A percentile compares a stretch with the other conserved stretches of the same genome.
These are phyloP conservation scores for Bilobella aurantiaca DNA, from an alignment of 1,140 invertebrate species.

Conservation along the genomic window DNA sequence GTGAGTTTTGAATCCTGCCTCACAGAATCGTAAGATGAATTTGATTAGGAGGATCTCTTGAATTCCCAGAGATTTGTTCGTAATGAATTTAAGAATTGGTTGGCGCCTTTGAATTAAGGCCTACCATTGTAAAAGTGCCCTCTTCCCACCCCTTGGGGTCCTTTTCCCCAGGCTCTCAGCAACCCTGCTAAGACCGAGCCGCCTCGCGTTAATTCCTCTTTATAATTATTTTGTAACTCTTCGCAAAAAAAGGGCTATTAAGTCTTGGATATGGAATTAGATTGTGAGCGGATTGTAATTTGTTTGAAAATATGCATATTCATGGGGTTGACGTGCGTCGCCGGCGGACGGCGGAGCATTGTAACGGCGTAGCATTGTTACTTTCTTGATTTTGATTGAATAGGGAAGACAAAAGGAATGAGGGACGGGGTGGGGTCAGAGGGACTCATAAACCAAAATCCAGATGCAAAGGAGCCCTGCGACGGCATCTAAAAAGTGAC, in stretches of 20 bases:
- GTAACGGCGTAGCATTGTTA: background rate
- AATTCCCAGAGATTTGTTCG: no score
- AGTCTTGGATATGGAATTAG: background rate
- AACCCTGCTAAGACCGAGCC: no score
- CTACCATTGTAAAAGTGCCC: background rate
- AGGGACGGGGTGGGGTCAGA: background rate
- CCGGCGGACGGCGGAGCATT: background rate
- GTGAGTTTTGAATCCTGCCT: background rate
- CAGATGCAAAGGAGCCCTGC: background rate
- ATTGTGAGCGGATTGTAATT: background rate
- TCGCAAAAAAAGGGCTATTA: background rate
- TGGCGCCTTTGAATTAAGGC: background rate
- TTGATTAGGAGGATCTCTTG: background rate
- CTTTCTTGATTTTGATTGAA: no score
- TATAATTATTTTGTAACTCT: background rate
- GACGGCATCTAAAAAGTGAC: no score
- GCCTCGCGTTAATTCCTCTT: no score
- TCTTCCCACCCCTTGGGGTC: background rate
- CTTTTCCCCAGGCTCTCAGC: background rate
- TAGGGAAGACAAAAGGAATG: background rate
- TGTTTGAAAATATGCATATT: background rate
- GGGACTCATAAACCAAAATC: background rate
- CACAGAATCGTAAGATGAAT: background rate
- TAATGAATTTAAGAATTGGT: background rate
- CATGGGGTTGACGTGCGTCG: background rate